Conservation (phyloP, 2,888 invertebrate species). For the Phyllotreta cruciferae region DNA sequence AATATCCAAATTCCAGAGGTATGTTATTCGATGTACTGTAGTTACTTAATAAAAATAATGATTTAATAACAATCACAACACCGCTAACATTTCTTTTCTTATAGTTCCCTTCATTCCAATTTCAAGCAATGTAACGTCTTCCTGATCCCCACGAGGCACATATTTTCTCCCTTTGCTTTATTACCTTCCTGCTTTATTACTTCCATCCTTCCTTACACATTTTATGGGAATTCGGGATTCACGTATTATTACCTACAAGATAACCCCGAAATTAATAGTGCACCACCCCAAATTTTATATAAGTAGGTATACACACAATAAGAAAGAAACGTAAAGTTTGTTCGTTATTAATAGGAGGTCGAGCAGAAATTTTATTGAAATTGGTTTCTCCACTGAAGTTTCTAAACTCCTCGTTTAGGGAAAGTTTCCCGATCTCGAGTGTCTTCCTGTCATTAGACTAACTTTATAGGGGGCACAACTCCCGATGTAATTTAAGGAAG, state of each 20-base stretch:
- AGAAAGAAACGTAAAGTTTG: neutral
- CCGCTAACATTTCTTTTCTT: neutral
- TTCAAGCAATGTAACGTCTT: slow-evolving; percentile 3
- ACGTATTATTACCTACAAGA: neutral
- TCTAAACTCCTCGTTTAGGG: slow-evolving; percentile 17
- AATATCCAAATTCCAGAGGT: too few species aligned
- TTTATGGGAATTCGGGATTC: neutral
- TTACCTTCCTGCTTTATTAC: slow-evolving; percentile 7
- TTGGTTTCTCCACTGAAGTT: slow-evolving; percentile 17
- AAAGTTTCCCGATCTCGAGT: slow-evolving; percentile 18
- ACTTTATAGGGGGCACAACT: slow-evolving; percentile 21
- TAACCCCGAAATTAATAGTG: neutral
- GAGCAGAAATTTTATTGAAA: slow-evolving; percentile 13
- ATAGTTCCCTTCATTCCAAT: neutral
- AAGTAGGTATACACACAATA: neutral
- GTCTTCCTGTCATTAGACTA: slow-evolving; percentile 27
- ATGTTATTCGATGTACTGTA: too few species aligned
- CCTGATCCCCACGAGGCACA: neutral
- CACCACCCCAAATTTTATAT: neutral
- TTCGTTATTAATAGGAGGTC: neutral
- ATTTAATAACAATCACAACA: too few species aligned
- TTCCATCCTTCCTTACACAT: neutral
- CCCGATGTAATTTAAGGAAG: slow-evolving; percentile 23
- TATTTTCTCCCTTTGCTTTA: slow-evolving; percentile 9
- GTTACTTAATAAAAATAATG: too few species aligned